Evolutionary conservation across 2,888 invertebrate species (phyloP).

Genomic region (Euspilapteryx auroguttella): DNA sequence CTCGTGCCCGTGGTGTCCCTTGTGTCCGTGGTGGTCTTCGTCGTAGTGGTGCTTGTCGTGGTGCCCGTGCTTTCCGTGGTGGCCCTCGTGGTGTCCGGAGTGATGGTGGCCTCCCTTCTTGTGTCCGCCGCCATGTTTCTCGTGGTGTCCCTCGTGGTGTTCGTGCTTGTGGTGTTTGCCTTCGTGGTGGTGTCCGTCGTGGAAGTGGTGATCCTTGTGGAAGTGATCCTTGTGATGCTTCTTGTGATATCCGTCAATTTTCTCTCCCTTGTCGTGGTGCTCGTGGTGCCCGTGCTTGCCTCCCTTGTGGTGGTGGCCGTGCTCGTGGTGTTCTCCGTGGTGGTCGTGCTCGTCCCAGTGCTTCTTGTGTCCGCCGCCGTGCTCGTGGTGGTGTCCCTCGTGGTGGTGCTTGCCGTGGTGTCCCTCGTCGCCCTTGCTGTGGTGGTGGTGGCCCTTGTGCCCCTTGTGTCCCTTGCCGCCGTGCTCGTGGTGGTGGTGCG

Average conservation of each 20-base stretch:
- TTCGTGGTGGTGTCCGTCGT: slow-evolving; percentile 81
- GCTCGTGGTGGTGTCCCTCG: slow-evolving; percentile 71
- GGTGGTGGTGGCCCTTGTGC: slow-evolving; percentile 73
- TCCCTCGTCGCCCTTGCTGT: slow-evolving; percentile 76
- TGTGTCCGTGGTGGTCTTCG: slow-evolving; percentile 78
- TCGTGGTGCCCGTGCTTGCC: slow-evolving; percentile 81
- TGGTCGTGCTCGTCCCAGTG: slow-evolving; percentile 77
- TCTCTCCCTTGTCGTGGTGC: slow-evolving; percentile 82
- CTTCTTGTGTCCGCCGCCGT: slow-evolving; percentile 78
- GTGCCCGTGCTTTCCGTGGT: slow-evolving; percentile 78
- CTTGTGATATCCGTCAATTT: slow-evolving; percentile 80
- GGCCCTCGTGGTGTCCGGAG: slow-evolving; percentile 74
- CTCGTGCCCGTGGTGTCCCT: too few species aligned
- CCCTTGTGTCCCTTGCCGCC: slow-evolving; percentile 78
- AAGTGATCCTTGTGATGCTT: slow-evolving; percentile 86
- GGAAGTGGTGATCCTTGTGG: slow-evolving; percentile 86
- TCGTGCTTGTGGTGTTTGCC: slow-evolving; percentile 82
- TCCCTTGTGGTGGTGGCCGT: slow-evolving; percentile 76
- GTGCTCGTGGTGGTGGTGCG: slow-evolving; percentile 68
- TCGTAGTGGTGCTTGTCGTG: slow-evolving; percentile 81
- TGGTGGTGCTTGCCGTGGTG: slow-evolving; percentile 78
- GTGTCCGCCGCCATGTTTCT: slow-evolving; percentile 73
- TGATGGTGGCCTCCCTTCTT: slow-evolving; percentile 82
- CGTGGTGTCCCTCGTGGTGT: slow-evolving; percentile 74
- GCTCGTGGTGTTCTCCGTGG: slow-evolving; percentile 75